Percentiles rank a stretch among this genome's conserved stretches.
Evolutionary conservation across 64 coral and sea anemone species (phyloP).

Genomic region (Exaiptasia diaphana): DNA sequence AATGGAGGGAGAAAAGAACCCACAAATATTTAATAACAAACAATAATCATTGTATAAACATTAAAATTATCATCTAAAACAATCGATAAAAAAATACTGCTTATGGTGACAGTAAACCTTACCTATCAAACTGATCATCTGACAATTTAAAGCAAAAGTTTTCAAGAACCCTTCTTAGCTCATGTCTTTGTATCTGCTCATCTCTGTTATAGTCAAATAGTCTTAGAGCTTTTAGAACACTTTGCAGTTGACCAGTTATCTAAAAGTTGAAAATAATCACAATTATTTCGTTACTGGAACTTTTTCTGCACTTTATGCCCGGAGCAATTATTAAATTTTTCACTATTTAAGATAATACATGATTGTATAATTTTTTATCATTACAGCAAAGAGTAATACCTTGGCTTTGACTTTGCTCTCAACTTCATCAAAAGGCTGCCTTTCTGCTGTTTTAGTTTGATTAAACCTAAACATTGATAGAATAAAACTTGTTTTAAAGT

Average conservation of each 20-base stretch:
- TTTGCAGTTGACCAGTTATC: constrained; percentile 80
- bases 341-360: too few relatives aligned
- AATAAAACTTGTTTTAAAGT: not conserved
- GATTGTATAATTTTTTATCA: too few relatives aligned
- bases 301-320: too few relatives aligned
- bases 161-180: constrained; percentile 81
- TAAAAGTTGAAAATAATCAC: constrained; percentile 35
- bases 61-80: not conserved
- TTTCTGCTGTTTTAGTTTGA: constrained; percentile 59
- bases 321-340: too few relatives aligned
- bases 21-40: too few relatives aligned
- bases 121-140: constrained; percentile 90
- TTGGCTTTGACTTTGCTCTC: constrained; percentile 68
- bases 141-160: constrained; percentile 93
- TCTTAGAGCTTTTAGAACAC: constrained; percentile 80
- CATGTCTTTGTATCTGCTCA: constrained; percentile 83
- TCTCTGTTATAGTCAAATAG: constrained; percentile 96
- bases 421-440: constrained; percentile 68
- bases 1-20: too few relatives aligned
- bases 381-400: too few relatives aligned
- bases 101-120: not conserved
- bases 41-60: not conserved
- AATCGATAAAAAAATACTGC: not conserved
- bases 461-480: constrained; percentile 38
- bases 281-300: too few relatives aligned